These are phyloP conservation scores for Leucozona laternaria DNA, from an alignment of 2,888 invertebrate species.

Conservation along the genomic window DNA sequence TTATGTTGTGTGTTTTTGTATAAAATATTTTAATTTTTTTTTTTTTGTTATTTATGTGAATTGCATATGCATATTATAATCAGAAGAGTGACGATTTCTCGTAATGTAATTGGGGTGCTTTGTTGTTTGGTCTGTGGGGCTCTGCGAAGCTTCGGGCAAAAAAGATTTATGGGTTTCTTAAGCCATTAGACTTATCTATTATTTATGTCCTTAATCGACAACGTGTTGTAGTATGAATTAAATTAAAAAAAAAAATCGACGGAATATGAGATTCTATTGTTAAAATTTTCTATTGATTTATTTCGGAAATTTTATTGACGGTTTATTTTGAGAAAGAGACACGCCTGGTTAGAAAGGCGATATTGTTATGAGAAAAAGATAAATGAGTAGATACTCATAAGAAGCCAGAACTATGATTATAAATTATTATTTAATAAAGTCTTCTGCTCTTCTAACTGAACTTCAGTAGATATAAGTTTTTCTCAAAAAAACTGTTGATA, in stretches of 20 bases:
- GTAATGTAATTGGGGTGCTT: constrained; percentile 33
- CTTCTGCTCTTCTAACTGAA: no score
- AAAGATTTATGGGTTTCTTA: constrained; percentile 49
- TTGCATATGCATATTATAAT: constrained; percentile 33
- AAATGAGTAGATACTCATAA: not conserved
- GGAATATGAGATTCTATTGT: constrained; percentile 42
- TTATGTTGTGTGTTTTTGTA: constrained; percentile 7
- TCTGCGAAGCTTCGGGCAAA: not conserved
- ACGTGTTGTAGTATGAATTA: constrained; percentile 19
- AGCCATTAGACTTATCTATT: constrained; percentile 1
- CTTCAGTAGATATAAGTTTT: no score
- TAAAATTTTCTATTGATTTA: constrained; percentile 36
- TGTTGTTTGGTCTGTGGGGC: not conserved
- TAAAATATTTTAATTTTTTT: constrained; percentile 7
- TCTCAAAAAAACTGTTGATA: no score
- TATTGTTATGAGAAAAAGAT: not conserved
- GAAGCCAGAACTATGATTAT: not conserved
- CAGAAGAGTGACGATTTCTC: constrained; percentile 33
- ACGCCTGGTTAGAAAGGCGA: constrained; percentile 21
- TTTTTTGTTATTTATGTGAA: constrained; percentile 40
- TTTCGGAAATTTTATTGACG: constrained; percentile 42
- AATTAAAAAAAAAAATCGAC: not conserved
- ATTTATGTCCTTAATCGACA: constrained; percentile 58
- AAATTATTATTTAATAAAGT: no score
- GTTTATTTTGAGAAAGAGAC: not conserved